phyloP scores from a whole-genome alignment of 2,888 invertebrate genomes.

The Acrobasis repandana region DNA sequence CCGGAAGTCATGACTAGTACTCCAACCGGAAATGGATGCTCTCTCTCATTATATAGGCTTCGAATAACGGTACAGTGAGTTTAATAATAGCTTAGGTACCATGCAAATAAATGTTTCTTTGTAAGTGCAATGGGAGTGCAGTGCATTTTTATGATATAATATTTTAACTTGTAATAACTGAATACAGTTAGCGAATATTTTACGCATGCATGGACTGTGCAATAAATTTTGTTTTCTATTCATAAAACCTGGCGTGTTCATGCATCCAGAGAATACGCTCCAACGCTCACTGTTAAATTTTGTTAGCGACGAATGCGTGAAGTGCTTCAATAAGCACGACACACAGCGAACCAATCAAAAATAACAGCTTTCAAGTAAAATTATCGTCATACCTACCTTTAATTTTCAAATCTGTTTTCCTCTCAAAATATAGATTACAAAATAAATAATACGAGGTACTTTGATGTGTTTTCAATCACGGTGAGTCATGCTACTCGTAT shows the following conservation, averaged over 20 bases:
- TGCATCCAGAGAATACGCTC: constrained; percentile 6
- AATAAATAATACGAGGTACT: constrained; percentile 7
- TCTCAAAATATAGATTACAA: constrained; percentile 12
- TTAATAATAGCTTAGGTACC: too few relatives aligned
- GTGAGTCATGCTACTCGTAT: constrained; percentile 13
- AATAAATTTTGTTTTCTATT: background rate
- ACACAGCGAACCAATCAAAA: background rate
- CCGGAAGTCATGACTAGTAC: too few relatives aligned
- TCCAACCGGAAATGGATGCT: too few relatives aligned
- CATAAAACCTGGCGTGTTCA: background rate
- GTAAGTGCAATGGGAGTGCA: too few relatives aligned
- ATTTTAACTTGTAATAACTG: background rate
- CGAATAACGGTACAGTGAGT: too few relatives aligned
- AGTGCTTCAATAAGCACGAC: background rate
- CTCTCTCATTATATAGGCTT: too few relatives aligned
- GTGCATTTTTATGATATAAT: too few relatives aligned
- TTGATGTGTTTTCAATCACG: constrained; percentile 17
- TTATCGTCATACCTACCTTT: background rate
- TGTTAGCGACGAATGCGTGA: background rate
- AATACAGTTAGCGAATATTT: background rate
- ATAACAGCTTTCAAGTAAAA: background rate
- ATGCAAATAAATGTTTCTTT: too few relatives aligned
- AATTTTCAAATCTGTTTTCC: background rate
- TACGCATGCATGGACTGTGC: background rate
- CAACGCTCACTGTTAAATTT: background rate